These are phyloP conservation scores for Nyctibius grandis DNA, from an alignment of 2,797 vertebrate genomes.

Conservation along the genomic window DNA sequence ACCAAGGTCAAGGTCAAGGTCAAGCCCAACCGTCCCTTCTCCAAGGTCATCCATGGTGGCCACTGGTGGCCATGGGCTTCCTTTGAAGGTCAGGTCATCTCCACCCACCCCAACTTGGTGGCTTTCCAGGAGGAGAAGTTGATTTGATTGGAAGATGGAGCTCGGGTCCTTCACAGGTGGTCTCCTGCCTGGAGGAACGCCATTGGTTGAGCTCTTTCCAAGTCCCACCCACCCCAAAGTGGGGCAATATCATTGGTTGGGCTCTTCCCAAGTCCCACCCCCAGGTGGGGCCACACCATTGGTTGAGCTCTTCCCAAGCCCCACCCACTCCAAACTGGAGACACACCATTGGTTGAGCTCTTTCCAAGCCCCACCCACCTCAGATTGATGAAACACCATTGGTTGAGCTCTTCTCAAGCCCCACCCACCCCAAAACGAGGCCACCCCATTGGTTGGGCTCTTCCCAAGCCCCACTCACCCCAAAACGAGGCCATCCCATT, in stretches of 20 bases:
- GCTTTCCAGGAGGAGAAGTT: neutral
- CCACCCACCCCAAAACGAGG: neutral
- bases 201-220: neutral
- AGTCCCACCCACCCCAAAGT: neutral
- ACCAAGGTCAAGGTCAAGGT: too few species aligned
- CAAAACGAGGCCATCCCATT: neutral
- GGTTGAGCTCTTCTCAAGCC: neutral
- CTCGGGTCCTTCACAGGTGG: neutral
- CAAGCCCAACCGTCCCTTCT: neutral
- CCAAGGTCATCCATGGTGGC: neutral
- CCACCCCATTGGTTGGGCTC: neutral
- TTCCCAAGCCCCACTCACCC: neutral
- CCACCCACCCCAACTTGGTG: accelerated
- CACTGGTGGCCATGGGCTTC: neutral
- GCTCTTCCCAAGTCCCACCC: too few species aligned
- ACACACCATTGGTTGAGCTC: too few species aligned
- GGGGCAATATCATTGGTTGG: neutral
- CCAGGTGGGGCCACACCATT: neutral
- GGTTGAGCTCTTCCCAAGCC: neutral
- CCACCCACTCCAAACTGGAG: too few species aligned
- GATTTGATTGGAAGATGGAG: too few species aligned
- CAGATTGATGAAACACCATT: accelerated
- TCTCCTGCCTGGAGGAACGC: neutral
- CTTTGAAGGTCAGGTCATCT: neutral
- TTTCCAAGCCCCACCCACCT: neutral